A percentile compares a stretch with the other conserved stretches of the same genome.
Evolutionary conservation across 2,888 invertebrate genomes (phyloP).

Genomic region (Elmis aenea): DNA sequence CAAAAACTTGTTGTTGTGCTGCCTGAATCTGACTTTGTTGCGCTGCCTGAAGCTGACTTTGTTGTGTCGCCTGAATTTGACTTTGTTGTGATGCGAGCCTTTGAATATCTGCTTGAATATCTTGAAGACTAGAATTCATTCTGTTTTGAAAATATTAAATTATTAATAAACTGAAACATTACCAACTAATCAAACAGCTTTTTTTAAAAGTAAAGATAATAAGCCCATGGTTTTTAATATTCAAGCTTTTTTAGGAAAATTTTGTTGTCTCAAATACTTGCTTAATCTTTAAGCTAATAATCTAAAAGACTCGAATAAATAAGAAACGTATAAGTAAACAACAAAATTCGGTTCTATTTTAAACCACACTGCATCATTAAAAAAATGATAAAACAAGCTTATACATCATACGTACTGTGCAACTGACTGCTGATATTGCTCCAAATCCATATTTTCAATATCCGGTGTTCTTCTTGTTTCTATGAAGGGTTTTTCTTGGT

Average conservation of each 20-base stretch:
- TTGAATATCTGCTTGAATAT: constrained; percentile 92
- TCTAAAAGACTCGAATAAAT: constrained; percentile 6
- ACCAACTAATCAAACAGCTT: no score
- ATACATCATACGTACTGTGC: constrained; percentile 75
- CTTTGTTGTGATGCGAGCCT: constrained; percentile 78
- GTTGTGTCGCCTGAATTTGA: constrained; percentile 62
- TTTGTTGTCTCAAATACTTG: no score
- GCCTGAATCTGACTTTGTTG: constrained; percentile 47
- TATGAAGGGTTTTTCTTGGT: constrained; percentile 54
- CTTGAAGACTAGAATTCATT: constrained; percentile 90
- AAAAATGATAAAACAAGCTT: no score
- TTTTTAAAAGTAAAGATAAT: no score
- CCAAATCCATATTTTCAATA: constrained; percentile 76
- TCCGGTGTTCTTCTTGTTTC: constrained; percentile 68
- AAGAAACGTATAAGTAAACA: constrained; percentile 7
- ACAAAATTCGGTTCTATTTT: constrained; percentile 3
- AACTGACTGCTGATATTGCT: constrained; percentile 58
- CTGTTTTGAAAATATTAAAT: constrained; percentile 31
- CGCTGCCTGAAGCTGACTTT: constrained; percentile 54
- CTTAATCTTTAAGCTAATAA: no score
- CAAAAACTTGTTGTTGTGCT: constrained; percentile 35
- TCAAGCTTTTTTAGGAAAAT: no score
- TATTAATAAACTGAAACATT: not conserved
- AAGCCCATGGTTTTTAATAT: no score
- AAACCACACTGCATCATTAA: not conserved